Evolutionary conservation across 1,140 invertebrate species (phyloP), one percentile per base, ranked within the genome.

Genomic region (Tenebrio molitor): DNA sequence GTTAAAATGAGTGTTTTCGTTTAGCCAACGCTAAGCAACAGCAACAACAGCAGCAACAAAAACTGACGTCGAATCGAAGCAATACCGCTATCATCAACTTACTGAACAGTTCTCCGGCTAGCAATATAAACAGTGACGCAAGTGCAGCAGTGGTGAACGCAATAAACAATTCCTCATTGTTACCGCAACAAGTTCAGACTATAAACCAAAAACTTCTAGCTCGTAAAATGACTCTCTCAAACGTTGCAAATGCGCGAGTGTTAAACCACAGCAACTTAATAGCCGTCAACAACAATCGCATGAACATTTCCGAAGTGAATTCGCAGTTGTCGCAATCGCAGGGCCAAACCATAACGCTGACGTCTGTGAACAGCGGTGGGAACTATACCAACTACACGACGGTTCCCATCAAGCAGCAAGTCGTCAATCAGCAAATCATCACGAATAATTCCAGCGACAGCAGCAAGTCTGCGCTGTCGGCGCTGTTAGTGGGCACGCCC

Each of bases 61-160:
- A 72, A 86, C 84, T 21, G 44, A 86, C 82, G 39, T 80, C 84
- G 42, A 84, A 80, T 80, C 87, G 84, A 33, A 87, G 82, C 76
- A 92, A 92, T 79, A 87, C 90, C 7, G 90, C 91, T 7, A 92
- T 92, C 77, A 84, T 92, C 67, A 92, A 91, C 83, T 78, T 92
- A 71, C 81, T 93, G 69, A 92, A 92, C 78, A 92, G 90, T 77
- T 90, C 89, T 41, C 90, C 91, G 36, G 90, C 90, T 6, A 87
- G 87, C 86, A 73, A 88, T 88, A 86, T 87, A 8, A 89, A 88
- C 71, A 86, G 83, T 82, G 73, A 84, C 74, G 74, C 80, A 73
- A 70, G 82, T 81, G 19, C 84, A 71, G 53, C 82, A 72, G 75
- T 78, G 14, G 77, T 79, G 41, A 81, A 81, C 78, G 81, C 84